Percentiles rank a stretch among this genome's conserved stretches.
These are phyloP conservation scores for Drosophila azteca DNA, from an alignment of 1,140 invertebrate genomes.

Conservation along the genomic window DNA sequence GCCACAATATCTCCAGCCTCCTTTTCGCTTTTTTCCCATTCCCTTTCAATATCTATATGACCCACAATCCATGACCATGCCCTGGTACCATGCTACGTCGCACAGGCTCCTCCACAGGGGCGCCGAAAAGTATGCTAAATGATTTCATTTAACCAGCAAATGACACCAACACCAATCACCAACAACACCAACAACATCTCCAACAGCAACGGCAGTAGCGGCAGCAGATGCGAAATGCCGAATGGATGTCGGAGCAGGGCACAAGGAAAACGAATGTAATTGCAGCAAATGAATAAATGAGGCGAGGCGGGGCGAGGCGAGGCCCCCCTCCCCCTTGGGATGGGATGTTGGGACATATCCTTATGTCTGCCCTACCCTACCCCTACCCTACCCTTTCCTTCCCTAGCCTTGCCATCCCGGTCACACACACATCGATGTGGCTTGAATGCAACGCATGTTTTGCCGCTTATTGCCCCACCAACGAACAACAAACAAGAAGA, in stretches of 20 bases:
- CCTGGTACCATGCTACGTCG: no score
- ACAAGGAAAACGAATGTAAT: slow-evolving; percentile 59
- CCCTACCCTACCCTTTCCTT: no score
- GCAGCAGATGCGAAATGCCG: slow-evolving; percentile 21
- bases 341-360: slow-evolving; percentile 1
- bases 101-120: neutral
- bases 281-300: slow-evolving; percentile 79
- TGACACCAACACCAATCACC: slow-evolving; percentile 30
- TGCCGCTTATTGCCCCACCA: slow-evolving; percentile 51
- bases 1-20: no score
- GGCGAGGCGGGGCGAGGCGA: slow-evolving; percentile 22
- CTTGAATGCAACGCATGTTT: slow-evolving; percentile 70
- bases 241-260: slow-evolving; percentile 2
- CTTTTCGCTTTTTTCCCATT: no score
- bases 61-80: no score
- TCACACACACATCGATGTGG: slow-evolving; percentile 8
- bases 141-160: slow-evolving; percentile 62
- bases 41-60: no score
- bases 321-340: neutral
- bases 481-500: slow-evolving; percentile 25
- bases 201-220: slow-evolving; percentile 12
- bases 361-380: no score
- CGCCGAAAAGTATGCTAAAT: slow-evolving; percentile 65
- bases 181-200: slow-evolving; percentile 36
- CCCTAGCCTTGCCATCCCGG: no score